Conservation (phyloP, 2,797 vertebrate genomes). For the Morelia viridis region DNA sequence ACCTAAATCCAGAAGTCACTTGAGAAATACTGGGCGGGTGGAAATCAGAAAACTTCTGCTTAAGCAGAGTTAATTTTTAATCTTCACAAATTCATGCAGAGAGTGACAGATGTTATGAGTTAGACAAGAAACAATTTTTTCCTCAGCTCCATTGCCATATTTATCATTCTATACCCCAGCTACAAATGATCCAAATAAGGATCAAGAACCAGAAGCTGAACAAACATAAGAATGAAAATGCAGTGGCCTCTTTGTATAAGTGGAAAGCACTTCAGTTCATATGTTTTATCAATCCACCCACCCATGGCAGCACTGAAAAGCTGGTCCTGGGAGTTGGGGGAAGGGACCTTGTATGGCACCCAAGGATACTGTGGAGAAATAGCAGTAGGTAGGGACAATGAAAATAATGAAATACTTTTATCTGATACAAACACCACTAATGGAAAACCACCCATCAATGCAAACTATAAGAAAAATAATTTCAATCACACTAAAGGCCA, state of each 20-base stretch:
- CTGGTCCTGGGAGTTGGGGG: no score
- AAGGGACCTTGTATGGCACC: no score
- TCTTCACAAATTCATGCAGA: not conserved
- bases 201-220: not conserved
- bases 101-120: no score
- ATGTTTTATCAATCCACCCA: not conserved
- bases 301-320: not conserved
- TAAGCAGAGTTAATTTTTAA: not conserved
- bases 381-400: no score
- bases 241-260: not conserved
- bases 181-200: not conserved
- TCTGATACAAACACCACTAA: not conserved
- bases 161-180: not conserved
- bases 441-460: not conserved
- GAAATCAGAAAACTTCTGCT: not conserved
- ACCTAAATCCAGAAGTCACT: not conserved
- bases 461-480: not conserved
- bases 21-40: not conserved
- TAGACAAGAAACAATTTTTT: no score
- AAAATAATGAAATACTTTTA: no score
- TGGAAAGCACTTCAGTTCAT: not conserved
- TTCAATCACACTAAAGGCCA: not conserved
- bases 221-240: not conserved
- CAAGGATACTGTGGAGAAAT: no score
- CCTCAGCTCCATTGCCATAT: not conserved